A percentile compares a stretch with the other conserved stretches of the same genome.
phyloP scores from a whole-genome alignment of 2,113 vertebrate species.

The Phodopus roborovskii region DNA sequence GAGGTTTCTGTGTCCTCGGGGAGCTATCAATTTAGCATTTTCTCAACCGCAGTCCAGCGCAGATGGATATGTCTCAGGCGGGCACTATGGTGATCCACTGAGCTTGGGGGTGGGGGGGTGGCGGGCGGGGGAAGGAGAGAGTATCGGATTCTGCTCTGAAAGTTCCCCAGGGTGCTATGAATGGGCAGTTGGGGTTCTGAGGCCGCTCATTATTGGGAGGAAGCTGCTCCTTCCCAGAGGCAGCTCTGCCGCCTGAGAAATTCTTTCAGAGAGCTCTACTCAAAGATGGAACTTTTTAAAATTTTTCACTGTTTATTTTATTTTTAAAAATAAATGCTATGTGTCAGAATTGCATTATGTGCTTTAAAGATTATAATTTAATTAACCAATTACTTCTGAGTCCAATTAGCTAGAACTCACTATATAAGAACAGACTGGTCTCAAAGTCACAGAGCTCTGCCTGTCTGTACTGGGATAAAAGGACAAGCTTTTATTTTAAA shows the following conservation, averaged over 20 bases:
- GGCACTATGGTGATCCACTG: neutral
- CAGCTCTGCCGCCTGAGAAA: neutral
- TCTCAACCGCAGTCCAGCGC: neutral
- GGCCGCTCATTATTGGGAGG: neutral
- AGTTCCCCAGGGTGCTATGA: neutral
- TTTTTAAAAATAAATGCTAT: neutral
- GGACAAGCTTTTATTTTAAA: neutral
- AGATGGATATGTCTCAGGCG: neutral
- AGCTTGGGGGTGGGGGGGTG: neutral
- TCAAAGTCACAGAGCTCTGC: neutral
- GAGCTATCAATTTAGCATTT: neutral
- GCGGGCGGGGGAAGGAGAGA: neutral
- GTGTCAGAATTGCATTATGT: neutral
- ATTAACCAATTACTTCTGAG: neutral
- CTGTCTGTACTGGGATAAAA: neutral
- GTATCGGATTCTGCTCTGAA: neutral
- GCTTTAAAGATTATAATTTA: neutral
- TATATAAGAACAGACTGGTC: neutral
- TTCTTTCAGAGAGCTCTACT: neutral
- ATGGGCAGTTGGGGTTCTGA: neutral
- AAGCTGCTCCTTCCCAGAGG: neutral
- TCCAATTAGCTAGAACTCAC: neutral
- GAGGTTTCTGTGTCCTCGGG: neutral
- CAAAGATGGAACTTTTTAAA: neutral
- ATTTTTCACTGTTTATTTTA: neutral